Conservation (phyloP, 2,113 vertebrate genomes). For the Myotis yumanensis region DNA sequence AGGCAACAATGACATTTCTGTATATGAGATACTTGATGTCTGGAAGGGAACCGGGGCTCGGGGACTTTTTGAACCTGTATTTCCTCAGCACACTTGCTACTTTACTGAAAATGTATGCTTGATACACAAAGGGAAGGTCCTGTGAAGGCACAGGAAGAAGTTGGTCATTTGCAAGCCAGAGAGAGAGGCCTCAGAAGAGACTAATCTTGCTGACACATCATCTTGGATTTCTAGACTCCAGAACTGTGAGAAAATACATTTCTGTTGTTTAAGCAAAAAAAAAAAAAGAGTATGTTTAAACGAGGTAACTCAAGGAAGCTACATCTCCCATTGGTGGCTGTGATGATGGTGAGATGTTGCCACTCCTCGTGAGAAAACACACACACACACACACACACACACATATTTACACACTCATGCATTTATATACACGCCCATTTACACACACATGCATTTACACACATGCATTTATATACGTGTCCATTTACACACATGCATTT, state of each 20-base stretch:
- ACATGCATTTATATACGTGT: too few relatives aligned
- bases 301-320: slow-evolving; percentile 30
- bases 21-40: neutral
- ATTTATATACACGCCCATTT: too few relatives aligned
- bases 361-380: neutral
- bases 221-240: neutral
- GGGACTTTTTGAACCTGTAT: neutral
- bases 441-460: too few relatives aligned
- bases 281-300: neutral
- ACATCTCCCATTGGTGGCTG: neutral
- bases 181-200: neutral
- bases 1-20: neutral
- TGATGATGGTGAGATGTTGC: neutral
- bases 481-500: too few relatives aligned
- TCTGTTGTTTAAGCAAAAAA: neutral
- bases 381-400: neutral
- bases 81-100: neutral
- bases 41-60: neutral
- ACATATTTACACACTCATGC: too few relatives aligned
- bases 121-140: neutral
- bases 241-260: neutral
- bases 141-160: neutral
- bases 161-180: neutral
- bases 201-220: neutral
- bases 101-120: neutral